phyloP scores from a whole-genome alignment of 2,113 vertebrate genomes.

The Zootoca vivipara region DNA sequence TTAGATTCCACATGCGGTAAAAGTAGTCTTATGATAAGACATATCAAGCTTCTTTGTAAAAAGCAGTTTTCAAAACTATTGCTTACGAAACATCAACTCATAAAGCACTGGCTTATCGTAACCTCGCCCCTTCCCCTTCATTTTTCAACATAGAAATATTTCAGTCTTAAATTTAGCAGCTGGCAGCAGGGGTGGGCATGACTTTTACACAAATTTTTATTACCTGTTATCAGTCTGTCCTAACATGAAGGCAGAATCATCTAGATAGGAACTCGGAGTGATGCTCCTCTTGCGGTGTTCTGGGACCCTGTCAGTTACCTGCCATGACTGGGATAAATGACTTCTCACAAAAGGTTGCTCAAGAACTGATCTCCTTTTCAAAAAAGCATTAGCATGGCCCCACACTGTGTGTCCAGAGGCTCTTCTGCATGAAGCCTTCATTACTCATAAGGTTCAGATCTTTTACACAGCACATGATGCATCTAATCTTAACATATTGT shows the following conservation, averaged over 20 bases:
- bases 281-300: constrained; percentile 48
- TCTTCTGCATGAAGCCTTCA: constrained; percentile 62
- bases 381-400: constrained; percentile 50
- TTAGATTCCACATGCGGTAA: constrained; percentile 47
- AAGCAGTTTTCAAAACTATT: constrained; percentile 47
- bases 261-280: constrained; percentile 42
- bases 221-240: constrained; percentile 74
- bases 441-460: constrained; percentile 67
- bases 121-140: constrained; percentile 30
- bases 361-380: constrained; percentile 53
- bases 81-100: constrained; percentile 31
- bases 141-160: constrained; percentile 50
- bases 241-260: constrained; percentile 65
- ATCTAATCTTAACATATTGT: constrained; percentile 39
- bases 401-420: constrained; percentile 58
- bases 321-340: constrained; percentile 59
- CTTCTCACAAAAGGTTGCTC: constrained; percentile 61
- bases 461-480: constrained; percentile 49
- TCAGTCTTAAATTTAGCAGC: constrained; percentile 40
- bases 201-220: constrained; percentile 48
- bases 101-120: not conserved
- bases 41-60: constrained; percentile 29
- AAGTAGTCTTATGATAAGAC: constrained; percentile 40
- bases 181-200: not conserved
- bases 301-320: constrained; percentile 63